Conservation (phyloP, 2,797 vertebrate genomes). For the Notolepis coatsorum region DNA sequence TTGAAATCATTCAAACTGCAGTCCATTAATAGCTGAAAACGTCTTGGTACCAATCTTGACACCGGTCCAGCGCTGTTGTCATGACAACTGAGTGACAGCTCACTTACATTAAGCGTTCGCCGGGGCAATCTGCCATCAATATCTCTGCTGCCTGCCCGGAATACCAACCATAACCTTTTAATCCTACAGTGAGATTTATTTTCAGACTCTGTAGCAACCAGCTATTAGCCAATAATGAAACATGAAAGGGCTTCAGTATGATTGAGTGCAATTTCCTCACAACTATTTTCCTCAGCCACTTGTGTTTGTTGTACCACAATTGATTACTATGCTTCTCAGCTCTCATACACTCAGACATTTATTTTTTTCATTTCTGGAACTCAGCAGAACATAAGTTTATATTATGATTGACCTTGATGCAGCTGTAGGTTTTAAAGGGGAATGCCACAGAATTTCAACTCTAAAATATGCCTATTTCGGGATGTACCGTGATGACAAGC, state of each 20-base stretch:
- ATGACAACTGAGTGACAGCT: slow-evolving; percentile 4
- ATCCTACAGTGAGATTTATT: not conserved
- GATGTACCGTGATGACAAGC: too few species aligned
- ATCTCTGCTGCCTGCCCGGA: not conserved
- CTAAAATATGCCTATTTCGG: too few species aligned
- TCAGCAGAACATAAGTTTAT: too few species aligned
- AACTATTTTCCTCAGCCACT: not conserved
- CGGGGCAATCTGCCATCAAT: not conserved
- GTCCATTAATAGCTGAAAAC: too few species aligned
- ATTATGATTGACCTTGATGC: too few species aligned
- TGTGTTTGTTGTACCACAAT: too few species aligned
- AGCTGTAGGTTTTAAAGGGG: too few species aligned
- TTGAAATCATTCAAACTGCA: too few species aligned
- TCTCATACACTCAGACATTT: too few species aligned
- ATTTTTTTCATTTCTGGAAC: too few species aligned
- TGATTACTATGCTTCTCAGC: too few species aligned
- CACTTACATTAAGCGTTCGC: not conserved
- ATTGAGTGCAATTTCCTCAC: not conserved
- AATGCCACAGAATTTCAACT: too few species aligned
- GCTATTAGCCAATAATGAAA: slow-evolving; percentile 4
- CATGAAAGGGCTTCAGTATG: not conserved
- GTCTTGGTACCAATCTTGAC: not conserved
- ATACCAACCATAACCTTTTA: not conserved
- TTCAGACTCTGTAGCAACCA: not conserved
- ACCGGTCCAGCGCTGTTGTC: not conserved